Evolutionary conservation across 2,797 vertebrate genomes (phyloP), one percentile per base, ranked within the genome.

Genomic region (Poecilia picta): DNA sequence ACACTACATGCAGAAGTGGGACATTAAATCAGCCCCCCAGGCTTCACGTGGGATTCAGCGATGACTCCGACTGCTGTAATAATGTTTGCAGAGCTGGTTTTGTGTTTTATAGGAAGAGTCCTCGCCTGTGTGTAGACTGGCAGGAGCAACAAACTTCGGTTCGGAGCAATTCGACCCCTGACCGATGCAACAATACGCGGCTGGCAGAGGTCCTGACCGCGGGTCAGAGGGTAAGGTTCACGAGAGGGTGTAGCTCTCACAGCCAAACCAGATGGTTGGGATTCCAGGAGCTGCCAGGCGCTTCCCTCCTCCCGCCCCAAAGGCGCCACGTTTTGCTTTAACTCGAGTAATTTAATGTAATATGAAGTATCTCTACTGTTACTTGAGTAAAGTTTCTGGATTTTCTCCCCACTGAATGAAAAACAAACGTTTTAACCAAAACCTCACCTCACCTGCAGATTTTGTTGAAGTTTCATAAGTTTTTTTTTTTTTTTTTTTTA

Each of bases 21-120:
- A 16, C 57, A 33, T 7, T 33, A 62, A 62, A 62, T 62, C 6
- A 31, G 28, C 59, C 33, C 59, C 12, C 15, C 15, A 4, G 18
- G 16, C 8, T 41, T 41, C 8, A 23, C 0, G 8, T 25, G 36
- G 64, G 64, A 68, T 25, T 68, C 64, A 39, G 79, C 79, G 11
- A 78, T 86, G 88, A 91, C 86, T 83, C 74, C 84, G 88, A 92
- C 86, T 90, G 83, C 87, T 86, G 82, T 72, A 88, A 88, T 83
- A 90, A 89, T 92, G 89, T 93, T 93, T 91, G 82, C 86, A 57
- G 85, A 92, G 90, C 86, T 93, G 91, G 87, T 89, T 91, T 39
- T 81, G 59, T 89, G 88, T 94, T 93, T 81, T 73, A 8, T 23
- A 83, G 77, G 71, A 72, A 72, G 80, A 80, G 64, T 81, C 76